phyloP scores from a whole-genome alignment of 2,888 invertebrate species.

The Nephrotoma guestfalica region DNA sequence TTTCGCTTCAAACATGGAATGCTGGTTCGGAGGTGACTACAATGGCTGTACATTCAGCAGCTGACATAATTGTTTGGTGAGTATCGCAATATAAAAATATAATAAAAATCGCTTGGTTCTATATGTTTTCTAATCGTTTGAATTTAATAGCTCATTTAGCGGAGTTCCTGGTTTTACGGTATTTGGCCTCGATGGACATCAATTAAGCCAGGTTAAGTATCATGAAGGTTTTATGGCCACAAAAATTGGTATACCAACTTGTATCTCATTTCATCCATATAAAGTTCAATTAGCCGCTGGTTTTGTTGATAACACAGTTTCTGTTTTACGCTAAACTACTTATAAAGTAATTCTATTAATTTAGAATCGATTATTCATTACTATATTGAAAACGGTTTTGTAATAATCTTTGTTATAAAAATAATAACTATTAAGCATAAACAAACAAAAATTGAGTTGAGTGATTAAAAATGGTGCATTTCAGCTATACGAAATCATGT shows the following conservation, averaged over 20 bases:
- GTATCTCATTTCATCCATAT: constrained; percentile 80
- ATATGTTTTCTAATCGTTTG: not conserved
- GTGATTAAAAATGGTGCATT: not conserved
- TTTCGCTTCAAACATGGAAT: constrained; percentile 43
- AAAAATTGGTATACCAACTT: constrained; percentile 74
- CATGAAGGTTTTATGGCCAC: constrained; percentile 87
- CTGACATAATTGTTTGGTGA: constrained; percentile 74
- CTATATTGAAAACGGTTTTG: not conserved
- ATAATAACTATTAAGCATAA: not conserved
- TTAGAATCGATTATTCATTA: not conserved
- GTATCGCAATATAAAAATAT: constrained; percentile 12
- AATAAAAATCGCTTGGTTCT: no score
- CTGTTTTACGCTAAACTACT: constrained; percentile 33
- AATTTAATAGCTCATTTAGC: constrained; percentile 32
- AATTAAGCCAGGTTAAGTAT: constrained; percentile 66
- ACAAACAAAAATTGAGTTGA: not conserved
- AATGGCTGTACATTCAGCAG: constrained; percentile 65
- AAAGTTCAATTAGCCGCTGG: constrained; percentile 73
- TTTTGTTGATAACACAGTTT: constrained; percentile 69
- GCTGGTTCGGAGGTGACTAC: constrained; percentile 65
- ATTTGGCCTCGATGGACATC: constrained; percentile 55
- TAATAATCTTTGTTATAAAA: not conserved
- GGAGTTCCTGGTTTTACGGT: constrained; percentile 69
- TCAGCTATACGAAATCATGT: not conserved
- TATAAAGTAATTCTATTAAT: not conserved